Evolutionary conservation across 1,140 invertebrate genomes (phyloP).

Genomic region (Campoletis sonorensis): DNA sequence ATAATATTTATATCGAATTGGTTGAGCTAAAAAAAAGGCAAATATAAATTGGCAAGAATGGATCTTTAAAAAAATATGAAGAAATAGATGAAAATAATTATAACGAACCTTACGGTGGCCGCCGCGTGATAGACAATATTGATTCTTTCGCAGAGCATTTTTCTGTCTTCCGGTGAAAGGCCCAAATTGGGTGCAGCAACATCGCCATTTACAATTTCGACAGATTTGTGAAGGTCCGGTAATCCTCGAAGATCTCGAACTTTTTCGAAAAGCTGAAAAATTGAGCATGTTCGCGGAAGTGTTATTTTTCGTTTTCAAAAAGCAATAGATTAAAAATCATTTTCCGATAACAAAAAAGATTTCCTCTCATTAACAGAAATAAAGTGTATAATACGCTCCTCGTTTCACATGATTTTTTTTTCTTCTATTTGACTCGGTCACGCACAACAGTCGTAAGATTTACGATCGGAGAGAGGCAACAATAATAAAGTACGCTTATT

Average conservation of each 20-base stretch:
- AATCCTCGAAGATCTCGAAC: conserved; percentile 80
- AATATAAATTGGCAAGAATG: too few species aligned
- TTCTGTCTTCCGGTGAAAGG: conserved; percentile 83
- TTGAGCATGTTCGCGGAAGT: neutral
- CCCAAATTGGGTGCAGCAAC: conserved; percentile 85
- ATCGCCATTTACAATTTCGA: conserved; percentile 88
- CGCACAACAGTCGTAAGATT: neutral
- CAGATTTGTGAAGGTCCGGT: conserved; percentile 79
- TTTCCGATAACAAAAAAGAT: neutral
- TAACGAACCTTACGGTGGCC: conserved; percentile 85
- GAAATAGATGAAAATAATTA: neutral
- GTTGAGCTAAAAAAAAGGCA: too few species aligned
- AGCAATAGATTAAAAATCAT: conserved; percentile 12
- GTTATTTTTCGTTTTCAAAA: neutral
- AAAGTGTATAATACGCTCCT: neutral
- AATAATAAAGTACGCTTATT: conserved; percentile 17
- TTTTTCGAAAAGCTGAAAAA: conserved; percentile 86
- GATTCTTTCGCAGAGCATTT: conserved; percentile 83
- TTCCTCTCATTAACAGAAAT: neutral
- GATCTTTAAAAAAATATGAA: too few species aligned
- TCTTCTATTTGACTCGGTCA: neutral
- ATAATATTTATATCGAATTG: too few species aligned
- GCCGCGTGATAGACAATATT: conserved; percentile 93
- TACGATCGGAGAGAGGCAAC: conserved; percentile 15
- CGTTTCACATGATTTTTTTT: neutral